Base-by-base conservation (phyloP, 2,113 vertebrate species). In the Arvicanthis niloticus region DNA sequence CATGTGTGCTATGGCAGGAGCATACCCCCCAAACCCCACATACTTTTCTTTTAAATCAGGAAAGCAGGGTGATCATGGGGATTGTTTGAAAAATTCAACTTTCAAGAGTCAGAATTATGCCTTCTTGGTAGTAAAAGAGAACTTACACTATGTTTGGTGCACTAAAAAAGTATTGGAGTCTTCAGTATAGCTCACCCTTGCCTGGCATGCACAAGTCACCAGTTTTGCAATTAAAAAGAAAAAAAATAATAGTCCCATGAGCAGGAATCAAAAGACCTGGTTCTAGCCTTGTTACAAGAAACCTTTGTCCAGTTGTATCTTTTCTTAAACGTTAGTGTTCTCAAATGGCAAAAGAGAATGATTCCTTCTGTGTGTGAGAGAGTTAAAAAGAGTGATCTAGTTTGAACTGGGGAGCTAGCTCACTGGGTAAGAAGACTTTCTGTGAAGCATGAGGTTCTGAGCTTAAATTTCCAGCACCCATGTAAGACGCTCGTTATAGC, bases 251-350 rank as follows among this genome's bases (percentile, higher is more conserved):
- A 92, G 8, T 34, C 22, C 26, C 13, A 17, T 12, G n/a, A n/a
- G 15, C 34, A 80, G 67, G 13, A 16, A 65, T 77, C 67, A 56
- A 62, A 89, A 93, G 89, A 68, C 42, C 60, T 89, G 48, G 75
- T 15, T 51, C 37, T 89, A 96, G 26, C 21, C 62, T 93, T 73
- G 58, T 48, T 93, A 67, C 21, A 62, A 29, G 70, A 96, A 93
- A 81, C 19, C 42, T 84, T 67, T 45, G 15, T 26, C 42, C 65
- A 42, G 5, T 70, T 82, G 58, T 89, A 68, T 91, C 68, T 65
- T 91, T 82, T 80, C 58, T 65, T 84, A 72, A 96, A 56, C n/a
- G 40, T 95, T 76, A 22, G 53, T 93, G 88, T 95, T 96, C 86
- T 91, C 56, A 75, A 48, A n/a, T 40, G 85, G 75, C 77, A 80